Percentiles rank a stretch among this genome's conserved stretches.
phyloP scores from a whole-genome alignment of 2,113 vertebrate species.

The Pavo muticus region DNA sequence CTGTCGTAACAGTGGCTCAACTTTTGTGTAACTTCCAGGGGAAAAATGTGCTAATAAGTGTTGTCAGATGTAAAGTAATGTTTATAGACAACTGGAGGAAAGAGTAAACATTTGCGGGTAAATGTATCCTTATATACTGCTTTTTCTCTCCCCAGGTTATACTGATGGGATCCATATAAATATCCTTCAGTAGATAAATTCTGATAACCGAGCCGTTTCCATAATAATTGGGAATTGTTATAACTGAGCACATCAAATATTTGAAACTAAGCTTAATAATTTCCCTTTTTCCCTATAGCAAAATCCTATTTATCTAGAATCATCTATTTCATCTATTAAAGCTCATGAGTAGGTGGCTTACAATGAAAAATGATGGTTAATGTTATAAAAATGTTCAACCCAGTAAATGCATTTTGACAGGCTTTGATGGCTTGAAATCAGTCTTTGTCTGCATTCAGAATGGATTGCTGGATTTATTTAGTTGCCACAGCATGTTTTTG shows the following conservation, averaged over 20 bases:
- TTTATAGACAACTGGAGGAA: not conserved
- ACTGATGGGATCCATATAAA: not conserved
- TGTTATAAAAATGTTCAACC: slow-evolving; percentile 30
- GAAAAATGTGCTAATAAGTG: not conserved
- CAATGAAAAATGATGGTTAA: slow-evolving; percentile 56
- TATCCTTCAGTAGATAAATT: not conserved
- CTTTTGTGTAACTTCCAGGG: not conserved
- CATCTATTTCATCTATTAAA: slow-evolving; percentile 45
- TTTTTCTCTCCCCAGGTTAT: not conserved
- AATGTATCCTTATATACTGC: not conserved
- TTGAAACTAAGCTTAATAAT: slow-evolving; percentile 18
- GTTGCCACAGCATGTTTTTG: slow-evolving; percentile 50
- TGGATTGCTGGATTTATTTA: slow-evolving; percentile 44
- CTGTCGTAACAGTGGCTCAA: not conserved
- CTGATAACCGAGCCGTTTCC: not conserved
- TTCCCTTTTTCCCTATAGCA: slow-evolving; percentile 11
- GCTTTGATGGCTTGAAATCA: slow-evolving; percentile 58
- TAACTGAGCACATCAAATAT: not conserved
- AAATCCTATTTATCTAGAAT: slow-evolving; percentile 52
- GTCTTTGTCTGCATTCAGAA: slow-evolving; percentile 30
- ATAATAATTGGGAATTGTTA: slow-evolving; percentile 11
- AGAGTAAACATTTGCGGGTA: not conserved
- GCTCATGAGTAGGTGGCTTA: slow-evolving; percentile 59
- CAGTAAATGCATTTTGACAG: slow-evolving; percentile 62
- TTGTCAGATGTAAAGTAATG: not conserved